Evolutionary conservation across 2,113 vertebrate genomes (phyloP).

Genomic region (Takifugu flavidus): DNA sequence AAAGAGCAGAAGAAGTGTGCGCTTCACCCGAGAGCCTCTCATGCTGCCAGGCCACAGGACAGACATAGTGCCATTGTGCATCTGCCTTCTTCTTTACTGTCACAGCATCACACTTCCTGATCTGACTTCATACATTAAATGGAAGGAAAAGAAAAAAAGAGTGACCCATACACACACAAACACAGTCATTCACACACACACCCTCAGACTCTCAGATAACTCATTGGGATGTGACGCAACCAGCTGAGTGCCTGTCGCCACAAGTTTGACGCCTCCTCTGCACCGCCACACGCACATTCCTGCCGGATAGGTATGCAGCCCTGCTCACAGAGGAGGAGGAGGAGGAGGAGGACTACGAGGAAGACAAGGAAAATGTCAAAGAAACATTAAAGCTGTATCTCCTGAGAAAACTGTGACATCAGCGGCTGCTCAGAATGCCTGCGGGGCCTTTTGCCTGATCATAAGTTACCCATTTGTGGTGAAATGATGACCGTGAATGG

Average conservation of each 20-base stretch:
- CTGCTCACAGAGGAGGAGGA: not conserved
- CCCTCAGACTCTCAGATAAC: constrained; percentile 52
- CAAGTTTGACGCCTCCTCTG: constrained; percentile 55
- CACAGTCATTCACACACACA: constrained; percentile 47
- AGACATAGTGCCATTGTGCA: constrained; percentile 69
- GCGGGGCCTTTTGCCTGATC: not conserved
- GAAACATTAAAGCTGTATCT: constrained; percentile 4
- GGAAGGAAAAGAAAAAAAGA: constrained; percentile 13
- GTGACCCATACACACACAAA: constrained; percentile 4
- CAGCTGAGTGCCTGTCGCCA: constrained; percentile 82
- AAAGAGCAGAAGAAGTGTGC: constrained; percentile 41
- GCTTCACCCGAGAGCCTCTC: constrained; percentile 60
- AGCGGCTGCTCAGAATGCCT: not conserved
- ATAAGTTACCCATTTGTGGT: constrained; percentile 2
- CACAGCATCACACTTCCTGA: constrained; percentile 83
- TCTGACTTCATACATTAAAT: constrained; percentile 70
- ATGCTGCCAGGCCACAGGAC: constrained; percentile 41
- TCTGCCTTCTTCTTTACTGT: constrained; percentile 40
- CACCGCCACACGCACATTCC: constrained; percentile 53
- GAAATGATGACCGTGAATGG: constrained; percentile 9
- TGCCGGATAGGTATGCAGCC: constrained; percentile 45
- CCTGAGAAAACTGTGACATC: not conserved
- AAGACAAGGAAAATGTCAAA: constrained; percentile 21
- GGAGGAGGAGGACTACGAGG: no score
- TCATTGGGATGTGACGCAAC: constrained; percentile 90